phyloP scores from a whole-genome alignment of 2,888 invertebrate species.

The Mellilla xanthometata region DNA sequence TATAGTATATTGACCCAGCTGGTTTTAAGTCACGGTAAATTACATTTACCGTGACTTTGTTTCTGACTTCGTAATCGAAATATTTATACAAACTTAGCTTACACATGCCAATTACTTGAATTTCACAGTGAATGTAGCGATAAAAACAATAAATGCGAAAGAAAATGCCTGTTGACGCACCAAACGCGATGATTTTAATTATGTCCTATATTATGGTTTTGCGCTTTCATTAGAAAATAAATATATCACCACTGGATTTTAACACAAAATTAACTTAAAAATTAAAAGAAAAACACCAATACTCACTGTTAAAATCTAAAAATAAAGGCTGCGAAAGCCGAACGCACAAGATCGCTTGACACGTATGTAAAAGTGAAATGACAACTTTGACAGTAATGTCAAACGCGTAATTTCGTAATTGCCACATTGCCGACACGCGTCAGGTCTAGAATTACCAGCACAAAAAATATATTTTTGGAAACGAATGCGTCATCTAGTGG shows the following conservation, averaged over 20 bases:
- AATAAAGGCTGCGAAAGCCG: slow-evolving; percentile 70
- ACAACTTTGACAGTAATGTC: slow-evolving; percentile 46
- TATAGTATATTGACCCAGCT: slow-evolving; percentile 12
- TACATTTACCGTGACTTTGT: slow-evolving; percentile 7
- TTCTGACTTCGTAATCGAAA: slow-evolving; percentile 8
- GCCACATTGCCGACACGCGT: slow-evolving; percentile 49
- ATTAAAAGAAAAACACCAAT: slow-evolving; percentile 37
- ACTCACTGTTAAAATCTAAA: slow-evolving; percentile 76
- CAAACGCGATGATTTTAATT: slow-evolving; percentile 31
- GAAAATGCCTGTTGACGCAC: slow-evolving; percentile 24
- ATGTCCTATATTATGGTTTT: slow-evolving; percentile 7
- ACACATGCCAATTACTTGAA: slow-evolving; percentile 23
- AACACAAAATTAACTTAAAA: slow-evolving; percentile 13
- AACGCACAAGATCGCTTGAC: slow-evolving; percentile 72
- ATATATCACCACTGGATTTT: slow-evolving; percentile 12
- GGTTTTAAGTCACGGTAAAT: slow-evolving; percentile 31
- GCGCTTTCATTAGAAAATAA: background rate
- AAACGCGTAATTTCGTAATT: slow-evolving; percentile 50
- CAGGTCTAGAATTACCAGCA: slow-evolving; percentile 36
- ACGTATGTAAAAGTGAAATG: slow-evolving; percentile 76
- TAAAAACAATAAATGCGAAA: slow-evolving; percentile 29
- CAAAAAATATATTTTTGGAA: background rate
- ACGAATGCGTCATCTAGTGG: slow-evolving; percentile 3
- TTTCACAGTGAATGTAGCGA: slow-evolving; percentile 44
- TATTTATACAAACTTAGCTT: slow-evolving; percentile 1